A percentile compares a stretch with the other conserved stretches of the same genome.
These are phyloP conservation scores for Cantharis lateralis DNA, from an alignment of 2,888 invertebrate species.

Conservation along the genomic window DNA sequence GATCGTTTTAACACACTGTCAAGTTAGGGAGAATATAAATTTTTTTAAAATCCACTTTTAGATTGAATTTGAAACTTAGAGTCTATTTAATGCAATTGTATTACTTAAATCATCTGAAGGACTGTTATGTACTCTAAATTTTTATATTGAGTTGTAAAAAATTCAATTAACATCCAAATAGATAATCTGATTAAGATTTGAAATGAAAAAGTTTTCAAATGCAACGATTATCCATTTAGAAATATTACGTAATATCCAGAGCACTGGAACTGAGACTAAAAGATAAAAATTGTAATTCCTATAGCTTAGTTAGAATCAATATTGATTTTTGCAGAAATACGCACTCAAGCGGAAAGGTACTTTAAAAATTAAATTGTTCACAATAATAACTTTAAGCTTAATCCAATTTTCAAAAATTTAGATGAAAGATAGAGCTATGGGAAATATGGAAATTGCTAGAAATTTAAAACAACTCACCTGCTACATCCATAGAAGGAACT, in stretches of 20 bases:
- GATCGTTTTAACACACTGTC: no score
- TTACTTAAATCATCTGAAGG: neutral
- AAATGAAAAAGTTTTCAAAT: neutral
- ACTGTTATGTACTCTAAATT: neutral
- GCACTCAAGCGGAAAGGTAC: neutral
- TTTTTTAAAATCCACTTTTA: neutral
- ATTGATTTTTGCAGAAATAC: neutral
- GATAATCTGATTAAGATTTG: neutral
- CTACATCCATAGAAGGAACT: conserved; percentile 64
- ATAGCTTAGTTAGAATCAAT: neutral
- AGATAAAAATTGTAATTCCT: neutral
- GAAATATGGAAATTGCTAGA: neutral
- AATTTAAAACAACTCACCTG: conserved; percentile 61
- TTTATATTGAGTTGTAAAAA: neutral
- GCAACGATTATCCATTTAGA: neutral
- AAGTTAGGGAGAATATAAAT: no score
- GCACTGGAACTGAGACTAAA: neutral
- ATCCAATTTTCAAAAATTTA: neutral
- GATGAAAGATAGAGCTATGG: neutral
- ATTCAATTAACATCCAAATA: neutral
- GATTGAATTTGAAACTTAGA: neutral
- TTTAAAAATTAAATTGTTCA: neutral
- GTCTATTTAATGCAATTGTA: neutral
- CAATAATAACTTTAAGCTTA: neutral
- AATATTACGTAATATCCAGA: neutral